Percentiles rank a stretch among this genome's conserved stretches.
Conservation (phyloP, 2,888 invertebrate genomes). For the Oligia latruncula region DNA sequence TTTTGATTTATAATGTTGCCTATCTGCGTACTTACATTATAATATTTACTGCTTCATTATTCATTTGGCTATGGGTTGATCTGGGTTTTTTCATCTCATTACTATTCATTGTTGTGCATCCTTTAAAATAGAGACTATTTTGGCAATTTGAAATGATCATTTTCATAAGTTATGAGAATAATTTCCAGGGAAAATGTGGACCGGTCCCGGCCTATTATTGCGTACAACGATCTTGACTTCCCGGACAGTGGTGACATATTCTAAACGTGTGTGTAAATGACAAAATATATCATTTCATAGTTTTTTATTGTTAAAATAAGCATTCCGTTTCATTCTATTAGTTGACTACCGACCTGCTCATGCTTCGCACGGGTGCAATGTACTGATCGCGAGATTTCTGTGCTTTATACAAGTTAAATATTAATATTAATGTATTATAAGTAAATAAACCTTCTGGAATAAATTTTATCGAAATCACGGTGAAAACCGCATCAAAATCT, state of each 20-base stretch:
- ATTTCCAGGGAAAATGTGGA: conserved; percentile 92
- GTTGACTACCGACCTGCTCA: conserved; percentile 1
- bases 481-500: not conserved
- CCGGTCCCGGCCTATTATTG: conserved; percentile 94
- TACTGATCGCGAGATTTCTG: conserved; percentile 6
- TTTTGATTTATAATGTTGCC: conserved; percentile 68
- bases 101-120: conserved; percentile 51
- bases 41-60: conserved; percentile 58
- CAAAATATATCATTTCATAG: conserved; percentile 48
- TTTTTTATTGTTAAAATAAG: conserved; percentile 63
- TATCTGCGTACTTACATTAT: conserved; percentile 31
- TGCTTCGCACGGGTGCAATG: conserved; percentile 3
- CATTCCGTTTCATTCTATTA: conserved; percentile 64
- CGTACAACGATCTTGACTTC: conserved; percentile 97
- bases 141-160: conserved; percentile 57
- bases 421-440: conserved; percentile 6
- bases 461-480: not conserved
- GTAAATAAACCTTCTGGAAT: conserved; percentile 1
- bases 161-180: conserved; percentile 79
- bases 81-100: conserved; percentile 42
- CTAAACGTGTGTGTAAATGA: conserved; percentile 80
- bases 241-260: conserved; percentile 95
- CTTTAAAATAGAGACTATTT: conserved; percentile 30
- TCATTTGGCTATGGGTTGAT: conserved; percentile 31
- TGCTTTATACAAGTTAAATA: conserved; percentile 11